Percentiles rank a stretch among this genome's conserved stretches.
Evolutionary conservation across 2,888 invertebrate species (phyloP).

Genomic region (Parthenolecanium corni): DNA sequence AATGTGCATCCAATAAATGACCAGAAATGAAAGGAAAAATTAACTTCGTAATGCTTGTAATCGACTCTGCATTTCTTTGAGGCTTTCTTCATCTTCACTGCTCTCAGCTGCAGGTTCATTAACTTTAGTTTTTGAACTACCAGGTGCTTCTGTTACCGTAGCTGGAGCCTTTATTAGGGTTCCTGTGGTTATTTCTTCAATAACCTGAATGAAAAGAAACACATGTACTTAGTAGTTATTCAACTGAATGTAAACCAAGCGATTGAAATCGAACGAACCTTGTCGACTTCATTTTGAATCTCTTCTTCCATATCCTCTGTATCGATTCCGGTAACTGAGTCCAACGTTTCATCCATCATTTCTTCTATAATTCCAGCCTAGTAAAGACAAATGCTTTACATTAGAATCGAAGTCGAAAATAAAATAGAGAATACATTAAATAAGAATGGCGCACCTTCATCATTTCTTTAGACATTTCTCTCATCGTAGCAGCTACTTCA

Average conservation of each 20-base stretch:
- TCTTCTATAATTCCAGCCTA: slow-evolving; percentile 94
- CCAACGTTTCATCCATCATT: slow-evolving; percentile 97
- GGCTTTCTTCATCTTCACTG: slow-evolving; percentile 55
- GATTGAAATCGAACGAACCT: slow-evolving; percentile 44
- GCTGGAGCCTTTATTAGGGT: slow-evolving; percentile 83
- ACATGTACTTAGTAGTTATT: too few species aligned
- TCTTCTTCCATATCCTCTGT: slow-evolving; percentile 93
- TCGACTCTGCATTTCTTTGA: slow-evolving; percentile 85
- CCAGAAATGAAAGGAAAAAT: slow-evolving; percentile 1
- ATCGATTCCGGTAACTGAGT: slow-evolving; percentile 63
- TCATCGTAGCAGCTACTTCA: slow-evolving; percentile 91
- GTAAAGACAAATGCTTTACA: too few species aligned
- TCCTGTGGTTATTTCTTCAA: slow-evolving; percentile 84
- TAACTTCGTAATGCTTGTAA: slow-evolving; percentile 80
- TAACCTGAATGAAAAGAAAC: slow-evolving; percentile 40
- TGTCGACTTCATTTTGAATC: slow-evolving; percentile 86
- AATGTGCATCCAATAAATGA: too few species aligned
- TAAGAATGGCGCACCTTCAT: slow-evolving; percentile 57
- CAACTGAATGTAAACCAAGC: too few species aligned
- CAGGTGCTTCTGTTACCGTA: slow-evolving; percentile 42
- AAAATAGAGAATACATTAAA: not conserved
- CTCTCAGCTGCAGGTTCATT: slow-evolving; percentile 47
- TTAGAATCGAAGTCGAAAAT: not conserved
- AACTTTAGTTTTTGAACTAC: slow-evolving; percentile 51
- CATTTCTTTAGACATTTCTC: slow-evolving; percentile 97